Base-by-base conservation (phyloP, 2,113 vertebrate species). In the Cynocephalus volans region DNA sequence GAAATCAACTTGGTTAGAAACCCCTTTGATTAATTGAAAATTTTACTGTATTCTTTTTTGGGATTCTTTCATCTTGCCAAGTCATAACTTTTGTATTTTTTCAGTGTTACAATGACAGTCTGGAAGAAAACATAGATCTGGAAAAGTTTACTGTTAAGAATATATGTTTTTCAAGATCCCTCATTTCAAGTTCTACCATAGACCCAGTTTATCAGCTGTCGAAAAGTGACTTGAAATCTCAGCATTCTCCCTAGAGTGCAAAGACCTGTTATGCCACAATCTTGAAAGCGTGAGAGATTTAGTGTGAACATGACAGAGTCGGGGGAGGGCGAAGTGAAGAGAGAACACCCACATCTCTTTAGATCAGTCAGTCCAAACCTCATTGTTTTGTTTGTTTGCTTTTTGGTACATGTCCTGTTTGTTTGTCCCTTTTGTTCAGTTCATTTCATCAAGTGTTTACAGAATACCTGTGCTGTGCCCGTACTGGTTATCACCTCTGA, bases 401-500 rank as follows among this genome's bases (percentile, higher is more conserved):
- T 77, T 56, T 84, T 65, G 5, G 60, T 60, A 19, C 41, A 6
- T 52, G 26, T 65, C 41, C 17, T 96, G 48, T 58, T 75, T 90
- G 76, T 89, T 91, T 89, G 33, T 73, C 93, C 31, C 50, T 23
- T 70, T 69, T 60, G 67, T 86, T 92, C 72, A 58, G 19, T 65
- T 96, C 50, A 54, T 92, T 93, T 87, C 48, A 72, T 33, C 60
- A 86, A 14, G 23, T 93, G 45, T 97, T 97, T 90, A 76, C 56
- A 76, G 79, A 94, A 95, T 93, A 96, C 64, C 93, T 62, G 50
- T 67, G 28, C 76, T 80, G 18, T 64, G 67, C 77, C 86, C 80
- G 33, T 15, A 86, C 64, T 17, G 23, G 50, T 75, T 88, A 83
- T 88, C 64, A 45, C 93, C 92, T 92, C 21, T 26, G 69, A 96